These are phyloP conservation scores for Cottoperca gobio DNA, from an alignment of 2,797 vertebrate species.

Conservation along the genomic window DNA sequence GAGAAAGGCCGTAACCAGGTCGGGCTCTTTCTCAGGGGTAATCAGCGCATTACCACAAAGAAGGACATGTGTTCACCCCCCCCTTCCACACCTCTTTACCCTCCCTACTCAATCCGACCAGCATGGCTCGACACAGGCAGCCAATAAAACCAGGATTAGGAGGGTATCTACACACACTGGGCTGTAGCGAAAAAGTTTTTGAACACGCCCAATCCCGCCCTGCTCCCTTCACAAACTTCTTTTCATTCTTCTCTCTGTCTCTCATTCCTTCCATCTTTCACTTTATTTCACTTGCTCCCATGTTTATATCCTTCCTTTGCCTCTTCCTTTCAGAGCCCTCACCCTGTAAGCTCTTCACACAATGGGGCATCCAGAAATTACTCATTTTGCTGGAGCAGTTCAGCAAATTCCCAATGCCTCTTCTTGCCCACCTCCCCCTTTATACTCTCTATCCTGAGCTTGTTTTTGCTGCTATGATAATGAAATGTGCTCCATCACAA, in stretches of 20 bases:
- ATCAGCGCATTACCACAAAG: conserved; percentile 92
- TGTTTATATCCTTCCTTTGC: conserved; percentile 79
- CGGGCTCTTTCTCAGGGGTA: conserved; percentile 94
- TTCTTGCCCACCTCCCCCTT: conserved; percentile 56
- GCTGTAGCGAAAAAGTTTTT: conserved; percentile 85
- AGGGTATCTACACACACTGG: conserved; percentile 85
- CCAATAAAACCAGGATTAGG: conserved; percentile 92
- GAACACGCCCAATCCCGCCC: conserved; percentile 84
- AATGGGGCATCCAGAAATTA: conserved; percentile 85
- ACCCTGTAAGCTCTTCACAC: conserved; percentile 80
- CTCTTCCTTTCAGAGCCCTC: conserved; percentile 76
- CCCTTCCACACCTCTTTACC: conserved; percentile 74
- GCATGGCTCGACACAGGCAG: conserved; percentile 87
- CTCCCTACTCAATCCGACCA: conserved; percentile 84
- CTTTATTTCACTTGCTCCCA: conserved; percentile 72
- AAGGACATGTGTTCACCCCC: conserved; percentile 91
- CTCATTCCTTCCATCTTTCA: conserved; percentile 75
- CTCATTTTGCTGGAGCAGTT: conserved; percentile 82
- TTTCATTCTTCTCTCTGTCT: conserved; percentile 75
- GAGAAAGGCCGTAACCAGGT: conserved; percentile 94
- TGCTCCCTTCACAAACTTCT: conserved; percentile 75
- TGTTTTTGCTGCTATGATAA: conserved; percentile 58
- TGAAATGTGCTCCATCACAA: conserved; percentile 62
- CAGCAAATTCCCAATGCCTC: conserved; percentile 73
- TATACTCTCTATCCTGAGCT: conserved; percentile 44